Conservation (phyloP, 2,888 invertebrate species). For the Drosophila paranaensis region DNA sequence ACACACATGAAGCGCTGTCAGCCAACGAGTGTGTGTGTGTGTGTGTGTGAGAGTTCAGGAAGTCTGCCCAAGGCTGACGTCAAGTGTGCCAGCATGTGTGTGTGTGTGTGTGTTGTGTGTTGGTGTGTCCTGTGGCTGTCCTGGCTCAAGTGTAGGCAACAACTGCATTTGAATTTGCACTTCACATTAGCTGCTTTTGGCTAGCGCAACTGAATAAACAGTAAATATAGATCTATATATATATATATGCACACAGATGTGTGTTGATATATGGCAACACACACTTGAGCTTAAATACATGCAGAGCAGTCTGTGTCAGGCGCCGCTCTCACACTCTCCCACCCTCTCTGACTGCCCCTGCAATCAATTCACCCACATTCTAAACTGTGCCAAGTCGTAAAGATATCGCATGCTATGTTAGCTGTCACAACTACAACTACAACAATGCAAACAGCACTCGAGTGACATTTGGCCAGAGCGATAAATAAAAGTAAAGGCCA, state of each 20-base stretch:
- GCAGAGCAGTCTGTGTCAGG: constrained; percentile 39
- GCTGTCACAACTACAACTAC: constrained; percentile 46
- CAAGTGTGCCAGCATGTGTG: constrained; percentile 18
- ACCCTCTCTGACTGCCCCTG: neutral
- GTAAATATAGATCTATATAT: constrained; percentile 5
- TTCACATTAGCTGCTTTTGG: constrained; percentile 47
- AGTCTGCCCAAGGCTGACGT: constrained; percentile 41
- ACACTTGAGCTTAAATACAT: constrained; percentile 32
- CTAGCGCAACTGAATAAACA: constrained; percentile 27
- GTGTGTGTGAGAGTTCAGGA: constrained; percentile 10
- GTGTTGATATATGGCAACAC: constrained; percentile 9
- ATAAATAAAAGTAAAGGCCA: constrained; percentile 74
- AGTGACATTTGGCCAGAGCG: constrained; percentile 71
- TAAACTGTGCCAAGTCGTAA: constrained; percentile 60
- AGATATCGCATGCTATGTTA: constrained; percentile 43
- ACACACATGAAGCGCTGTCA: constrained; percentile 23
- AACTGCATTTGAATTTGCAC: constrained; percentile 62
- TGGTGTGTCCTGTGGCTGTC: constrained; percentile 39
- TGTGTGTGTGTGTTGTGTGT: constrained; percentile 5
- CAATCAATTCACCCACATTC: constrained; percentile 49
- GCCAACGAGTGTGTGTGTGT: constrained; percentile 5
- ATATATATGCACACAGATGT: neutral
- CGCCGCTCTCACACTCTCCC: neutral
- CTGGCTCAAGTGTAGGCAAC: constrained; percentile 44
- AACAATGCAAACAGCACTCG: constrained; percentile 48